phyloP scores from a whole-genome alignment of 2,113 vertebrate genomes.

The Cyanistes caeruleus region DNA sequence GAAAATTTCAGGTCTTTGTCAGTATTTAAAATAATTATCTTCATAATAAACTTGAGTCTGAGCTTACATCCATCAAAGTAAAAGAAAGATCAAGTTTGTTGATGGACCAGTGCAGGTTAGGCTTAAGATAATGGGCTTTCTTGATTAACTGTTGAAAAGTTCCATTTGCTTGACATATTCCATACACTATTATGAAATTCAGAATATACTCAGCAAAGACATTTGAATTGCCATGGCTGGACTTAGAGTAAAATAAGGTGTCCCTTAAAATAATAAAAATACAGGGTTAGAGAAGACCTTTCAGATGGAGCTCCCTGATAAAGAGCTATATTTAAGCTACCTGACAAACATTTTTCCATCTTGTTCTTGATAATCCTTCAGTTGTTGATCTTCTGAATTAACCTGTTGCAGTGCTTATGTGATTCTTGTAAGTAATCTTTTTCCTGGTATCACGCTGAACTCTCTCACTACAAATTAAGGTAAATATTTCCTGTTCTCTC shows the following conservation, averaged over 20 bases:
- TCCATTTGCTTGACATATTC: background rate
- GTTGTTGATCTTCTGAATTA: background rate
- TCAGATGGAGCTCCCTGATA: background rate
- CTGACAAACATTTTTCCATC: background rate
- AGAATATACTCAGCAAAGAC: background rate
- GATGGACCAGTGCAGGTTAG: background rate
- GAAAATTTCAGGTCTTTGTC: conserved; percentile 28
- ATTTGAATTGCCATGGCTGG: background rate
- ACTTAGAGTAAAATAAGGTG: background rate
- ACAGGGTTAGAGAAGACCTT: background rate
- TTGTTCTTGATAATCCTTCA: background rate
- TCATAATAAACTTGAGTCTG: background rate
- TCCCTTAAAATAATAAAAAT: background rate
- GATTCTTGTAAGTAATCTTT: background rate
- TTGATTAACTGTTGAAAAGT: background rate
- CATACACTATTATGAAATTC: background rate
- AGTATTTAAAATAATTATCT: background rate
- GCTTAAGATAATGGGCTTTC: background rate
- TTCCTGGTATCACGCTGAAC: background rate
- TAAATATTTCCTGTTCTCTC: background rate
- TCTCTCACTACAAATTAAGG: background rate
- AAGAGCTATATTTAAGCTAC: background rate
- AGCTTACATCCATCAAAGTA: background rate
- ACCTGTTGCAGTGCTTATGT: background rate
- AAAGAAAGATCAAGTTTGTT: background rate